Percentiles rank a stretch among this genome's conserved stretches.
Conservation (phyloP, 2,113 vertebrate species). For the Brachypodius melanocephalos region DNA sequence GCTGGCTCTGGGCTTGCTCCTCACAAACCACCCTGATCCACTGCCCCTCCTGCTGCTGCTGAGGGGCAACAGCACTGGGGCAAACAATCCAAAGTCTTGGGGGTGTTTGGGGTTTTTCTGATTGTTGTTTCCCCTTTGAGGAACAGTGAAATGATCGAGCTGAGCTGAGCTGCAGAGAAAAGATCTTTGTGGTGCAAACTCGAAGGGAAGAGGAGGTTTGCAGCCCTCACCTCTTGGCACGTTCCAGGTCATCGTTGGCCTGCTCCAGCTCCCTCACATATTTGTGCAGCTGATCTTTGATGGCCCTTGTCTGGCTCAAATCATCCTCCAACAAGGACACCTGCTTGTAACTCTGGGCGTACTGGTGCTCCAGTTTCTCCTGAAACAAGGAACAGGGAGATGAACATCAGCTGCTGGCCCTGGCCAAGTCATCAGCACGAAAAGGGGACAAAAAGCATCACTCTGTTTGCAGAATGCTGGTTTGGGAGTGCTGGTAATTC, state of each 20-base stretch:
- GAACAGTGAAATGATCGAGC: background rate
- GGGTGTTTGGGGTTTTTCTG: background rate
- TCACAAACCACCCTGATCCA: background rate
- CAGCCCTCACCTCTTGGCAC: slow-evolving; percentile 88
- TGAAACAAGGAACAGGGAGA: slow-evolving; percentile 20
- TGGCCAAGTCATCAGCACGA: background rate
- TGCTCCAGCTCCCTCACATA: slow-evolving; percentile 97
- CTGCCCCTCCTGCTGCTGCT: background rate
- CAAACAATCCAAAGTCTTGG: background rate
- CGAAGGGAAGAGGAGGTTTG: background rate
- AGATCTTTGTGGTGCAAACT: background rate
- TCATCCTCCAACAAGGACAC: slow-evolving; percentile 93
- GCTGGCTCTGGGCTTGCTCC: background rate
- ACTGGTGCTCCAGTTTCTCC: slow-evolving; percentile 97
- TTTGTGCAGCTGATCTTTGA: slow-evolving; percentile 97
- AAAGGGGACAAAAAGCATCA: background rate
- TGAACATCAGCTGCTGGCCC: background rate
- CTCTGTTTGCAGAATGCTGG: background rate
- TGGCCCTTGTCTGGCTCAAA: slow-evolving; percentile 90
- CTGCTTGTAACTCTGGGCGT: slow-evolving; percentile 96
- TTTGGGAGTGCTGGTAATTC: background rate
- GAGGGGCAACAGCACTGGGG: background rate
- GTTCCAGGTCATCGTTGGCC: slow-evolving; percentile 97
- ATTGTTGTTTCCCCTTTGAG: background rate
- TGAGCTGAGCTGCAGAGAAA: background rate